A percentile compares a stretch with the other conserved stretches of the same genome.
Evolutionary conservation across 2,888 invertebrate species (phyloP).

Genomic region (Elaeidobius kamerunicus): DNA sequence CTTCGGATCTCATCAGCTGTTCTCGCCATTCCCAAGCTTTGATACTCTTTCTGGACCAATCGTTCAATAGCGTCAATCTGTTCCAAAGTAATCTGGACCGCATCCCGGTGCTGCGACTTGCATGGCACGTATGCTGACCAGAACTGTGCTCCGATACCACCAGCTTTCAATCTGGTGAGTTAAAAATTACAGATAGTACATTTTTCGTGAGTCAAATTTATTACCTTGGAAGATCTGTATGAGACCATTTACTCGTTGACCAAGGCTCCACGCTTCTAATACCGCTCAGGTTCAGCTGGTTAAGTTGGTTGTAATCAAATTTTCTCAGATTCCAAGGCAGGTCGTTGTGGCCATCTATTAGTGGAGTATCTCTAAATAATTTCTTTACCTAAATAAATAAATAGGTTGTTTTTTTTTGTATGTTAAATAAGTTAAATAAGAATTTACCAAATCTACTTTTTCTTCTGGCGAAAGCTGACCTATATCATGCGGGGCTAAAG

Average conservation of each 20-base stretch:
- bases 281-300: slow-evolving; percentile 64
- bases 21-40: slow-evolving; percentile 69
- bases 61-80: slow-evolving; percentile 83
- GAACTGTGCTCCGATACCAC: slow-evolving; percentile 79
- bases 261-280: slow-evolving; percentile 72
- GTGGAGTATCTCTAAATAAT: slow-evolving; percentile 65
- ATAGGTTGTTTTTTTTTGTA: background rate
- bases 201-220: no score
- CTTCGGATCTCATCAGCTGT: slow-evolving; percentile 68
- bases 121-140: slow-evolving; percentile 89
- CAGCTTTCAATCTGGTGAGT: slow-evolving; percentile 30
- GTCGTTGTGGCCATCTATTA: slow-evolving; percentile 82
- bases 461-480: slow-evolving; percentile 50
- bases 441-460: slow-evolving; percentile 58
- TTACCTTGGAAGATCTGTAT: slow-evolving; percentile 82
- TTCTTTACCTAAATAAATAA: slow-evolving; percentile 47
- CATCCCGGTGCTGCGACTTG: slow-evolving; percentile 78
- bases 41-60: slow-evolving; percentile 68
- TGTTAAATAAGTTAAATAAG: background rate
- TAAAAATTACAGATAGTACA: slow-evolving; percentile 47
- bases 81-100: slow-evolving; percentile 77
- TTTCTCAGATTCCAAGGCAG: slow-evolving; percentile 87
- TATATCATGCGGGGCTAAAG: slow-evolving; percentile 40
- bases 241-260: slow-evolving; percentile 86
- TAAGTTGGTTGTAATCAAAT: slow-evolving; percentile 79